Percentiles rank a stretch among this genome's conserved stretches.
Conservation (phyloP, 2,113 vertebrate genomes). For the Syngnathoides biaculeatus region DNA sequence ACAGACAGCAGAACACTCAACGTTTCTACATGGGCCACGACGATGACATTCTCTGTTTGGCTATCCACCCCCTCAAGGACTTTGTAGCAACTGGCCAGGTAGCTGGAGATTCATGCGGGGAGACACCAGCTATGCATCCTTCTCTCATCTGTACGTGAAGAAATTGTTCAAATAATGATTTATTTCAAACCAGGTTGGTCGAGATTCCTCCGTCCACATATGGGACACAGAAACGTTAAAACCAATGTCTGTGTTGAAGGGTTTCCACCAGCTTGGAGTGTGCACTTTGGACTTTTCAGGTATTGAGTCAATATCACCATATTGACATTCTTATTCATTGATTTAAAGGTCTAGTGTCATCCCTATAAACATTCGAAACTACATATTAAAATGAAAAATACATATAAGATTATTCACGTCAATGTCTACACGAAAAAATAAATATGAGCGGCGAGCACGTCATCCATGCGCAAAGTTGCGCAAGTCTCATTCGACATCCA, state of each 20-base stretch:
- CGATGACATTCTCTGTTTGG: slow-evolving; percentile 94
- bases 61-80: slow-evolving; percentile 94
- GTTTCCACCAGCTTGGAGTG: slow-evolving; percentile 91
- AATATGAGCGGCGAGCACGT: too few relatives aligned
- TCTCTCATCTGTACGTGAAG: neutral
- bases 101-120: slow-evolving; percentile 5
- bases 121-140: neutral
- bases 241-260: slow-evolving; percentile 90
- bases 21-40: slow-evolving; percentile 95
- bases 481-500: too few relatives aligned
- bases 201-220: slow-evolving; percentile 90
- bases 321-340: neutral
- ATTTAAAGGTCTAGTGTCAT: too few relatives aligned
- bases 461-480: too few relatives aligned
- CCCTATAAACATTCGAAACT: too few relatives aligned
- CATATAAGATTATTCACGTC: too few relatives aligned
- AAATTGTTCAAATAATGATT: neutral
- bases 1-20: slow-evolving; percentile 95
- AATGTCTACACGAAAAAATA: too few relatives aligned
- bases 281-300: slow-evolving; percentile 97
- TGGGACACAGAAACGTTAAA: slow-evolving; percentile 96
- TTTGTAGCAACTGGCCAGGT: slow-evolving; percentile 98
- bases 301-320: slow-evolving; percentile 54
- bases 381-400: too few relatives aligned
- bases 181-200: slow-evolving; percentile 82